phyloP scores from a whole-genome alignment of 2,888 invertebrate genomes.

The Elmis aenea region DNA sequence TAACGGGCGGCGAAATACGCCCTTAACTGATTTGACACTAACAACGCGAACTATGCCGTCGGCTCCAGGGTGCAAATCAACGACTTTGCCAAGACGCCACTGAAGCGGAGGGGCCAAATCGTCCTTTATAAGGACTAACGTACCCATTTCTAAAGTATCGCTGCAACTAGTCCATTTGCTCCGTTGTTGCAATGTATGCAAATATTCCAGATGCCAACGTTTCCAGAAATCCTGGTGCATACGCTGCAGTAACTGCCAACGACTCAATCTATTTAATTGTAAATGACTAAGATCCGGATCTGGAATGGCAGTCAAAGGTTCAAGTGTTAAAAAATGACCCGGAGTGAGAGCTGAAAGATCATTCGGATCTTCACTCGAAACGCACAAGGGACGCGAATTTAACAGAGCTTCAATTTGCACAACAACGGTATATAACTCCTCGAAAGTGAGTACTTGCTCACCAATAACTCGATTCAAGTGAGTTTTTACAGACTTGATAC shows the following conservation, averaged over 20 bases:
- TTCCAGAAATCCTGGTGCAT: not conserved
- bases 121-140: not conserved
- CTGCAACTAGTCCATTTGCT: not conserved
- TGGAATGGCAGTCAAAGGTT: not conserved
- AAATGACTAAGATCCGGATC: not conserved
- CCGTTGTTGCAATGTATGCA: not conserved
- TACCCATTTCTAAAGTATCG: not conserved
- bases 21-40: not conserved
- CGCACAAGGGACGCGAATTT: not conserved
- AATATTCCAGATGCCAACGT: not conserved
- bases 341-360: not conserved
- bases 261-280: conserved; percentile 3
- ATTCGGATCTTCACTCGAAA: not conserved
- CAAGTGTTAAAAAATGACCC: not conserved
- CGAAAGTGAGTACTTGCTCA: not conserved
- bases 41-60: not conserved
- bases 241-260: conserved; percentile 6
- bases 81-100: not conserved
- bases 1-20: not conserved
- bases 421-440: not conserved
- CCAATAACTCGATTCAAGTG: conserved; percentile 25
- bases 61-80: not conserved
- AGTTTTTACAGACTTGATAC: conserved; percentile 30
- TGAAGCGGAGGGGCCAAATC: not conserved
- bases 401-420: not conserved